Evolutionary conservation across 2,113 vertebrate genomes (phyloP), one percentile per base, ranked within the genome.

Genomic region (Peromyscus maniculatus): DNA sequence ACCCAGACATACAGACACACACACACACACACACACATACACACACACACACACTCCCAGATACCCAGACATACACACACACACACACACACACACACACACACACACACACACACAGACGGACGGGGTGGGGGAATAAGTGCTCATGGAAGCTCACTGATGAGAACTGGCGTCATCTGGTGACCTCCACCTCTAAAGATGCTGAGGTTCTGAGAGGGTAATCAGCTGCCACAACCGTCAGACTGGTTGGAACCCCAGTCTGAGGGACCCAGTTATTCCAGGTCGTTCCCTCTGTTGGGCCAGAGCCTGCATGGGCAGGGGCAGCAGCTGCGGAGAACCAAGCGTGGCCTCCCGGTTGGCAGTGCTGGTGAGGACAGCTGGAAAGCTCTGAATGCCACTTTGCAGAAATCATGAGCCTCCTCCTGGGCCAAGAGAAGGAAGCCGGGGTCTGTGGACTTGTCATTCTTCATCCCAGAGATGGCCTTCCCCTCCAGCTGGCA

Each of bases 401-500:
- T 87, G 77, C 67, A 93, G 93, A 91, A 89, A 78, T 43, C 93
- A 39, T 0, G 2, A 94, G 69, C 55, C 77, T 84, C 64, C 91
- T 55, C 22, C 13, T 26, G 80, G 94, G 28, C 84, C 43, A 43
- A 57, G 87, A 69, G 33, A 36, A 87, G 62, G 87, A 83, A 66
- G 57, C 15, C 6, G 66, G 36, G 62, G 74, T 72, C 93, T 24
- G 2, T 10, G 69, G 93, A 52, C 84, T 79, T 77, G 59, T 66
- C 36, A 6, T 90, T 49, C 39, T 89, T 26, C 1, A 22, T 57
- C 64, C n/a, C 16, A 10, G 55, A 33, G 62, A 49, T 11, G 83
- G 72, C 69, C 43, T 57, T 91, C 36, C 75, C 46, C 90, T 94
- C 83, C 75, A 88, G 95, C 69, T 94, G 92, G 89, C 39, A 1